These are phyloP conservation scores for Tetraodon nigroviridis DNA, from an alignment of 2,113 vertebrate genomes.

Conservation along the genomic window DNA sequence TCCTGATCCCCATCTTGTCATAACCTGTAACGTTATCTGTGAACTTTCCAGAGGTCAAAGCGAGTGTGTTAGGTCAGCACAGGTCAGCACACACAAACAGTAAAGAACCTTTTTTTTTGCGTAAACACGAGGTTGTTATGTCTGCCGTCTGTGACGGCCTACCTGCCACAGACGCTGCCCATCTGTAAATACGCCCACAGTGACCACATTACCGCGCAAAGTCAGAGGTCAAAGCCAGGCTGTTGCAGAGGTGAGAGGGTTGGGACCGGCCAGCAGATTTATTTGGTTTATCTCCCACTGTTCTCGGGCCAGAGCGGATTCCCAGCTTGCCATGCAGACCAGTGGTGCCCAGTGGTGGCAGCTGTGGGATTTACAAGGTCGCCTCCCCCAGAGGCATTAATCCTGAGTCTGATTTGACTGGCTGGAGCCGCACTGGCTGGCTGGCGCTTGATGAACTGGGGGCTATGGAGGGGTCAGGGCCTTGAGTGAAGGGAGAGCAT, in stretches of 20 bases:
- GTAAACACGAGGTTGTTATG: slow-evolving; percentile 64
- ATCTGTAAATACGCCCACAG: slow-evolving; percentile 63
- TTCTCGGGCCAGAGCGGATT: slow-evolving; percentile 24
- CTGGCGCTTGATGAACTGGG: slow-evolving; percentile 55
- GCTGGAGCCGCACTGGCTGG: slow-evolving; percentile 71
- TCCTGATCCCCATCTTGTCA: background rate
- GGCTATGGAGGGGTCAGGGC: slow-evolving; percentile 62
- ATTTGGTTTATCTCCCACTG: slow-evolving; percentile 66
- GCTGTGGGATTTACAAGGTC: slow-evolving; percentile 69
- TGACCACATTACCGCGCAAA: slow-evolving; percentile 66
- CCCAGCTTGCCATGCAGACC: slow-evolving; percentile 47
- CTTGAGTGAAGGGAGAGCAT: slow-evolving; percentile 58
- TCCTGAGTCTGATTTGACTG: slow-evolving; percentile 66
- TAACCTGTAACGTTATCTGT: slow-evolving; percentile 5
- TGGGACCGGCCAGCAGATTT: slow-evolving; percentile 55
- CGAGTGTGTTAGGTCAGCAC: slow-evolving; percentile 53
- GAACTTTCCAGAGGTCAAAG: slow-evolving; percentile 45
- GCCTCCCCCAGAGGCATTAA: slow-evolving; percentile 70
- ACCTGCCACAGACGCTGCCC: slow-evolving; percentile 51
- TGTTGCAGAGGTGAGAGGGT: slow-evolving; percentile 51
- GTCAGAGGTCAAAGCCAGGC: slow-evolving; percentile 62
- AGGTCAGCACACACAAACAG: slow-evolving; percentile 53
- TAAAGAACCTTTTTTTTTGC: slow-evolving; percentile 50
- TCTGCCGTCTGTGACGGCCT: slow-evolving; percentile 50
- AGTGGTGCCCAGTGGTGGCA: slow-evolving; percentile 53